Evolutionary conservation across 1,140 invertebrate genomes (phyloP).

Genomic region (Nasonia vitripennis): DNA sequence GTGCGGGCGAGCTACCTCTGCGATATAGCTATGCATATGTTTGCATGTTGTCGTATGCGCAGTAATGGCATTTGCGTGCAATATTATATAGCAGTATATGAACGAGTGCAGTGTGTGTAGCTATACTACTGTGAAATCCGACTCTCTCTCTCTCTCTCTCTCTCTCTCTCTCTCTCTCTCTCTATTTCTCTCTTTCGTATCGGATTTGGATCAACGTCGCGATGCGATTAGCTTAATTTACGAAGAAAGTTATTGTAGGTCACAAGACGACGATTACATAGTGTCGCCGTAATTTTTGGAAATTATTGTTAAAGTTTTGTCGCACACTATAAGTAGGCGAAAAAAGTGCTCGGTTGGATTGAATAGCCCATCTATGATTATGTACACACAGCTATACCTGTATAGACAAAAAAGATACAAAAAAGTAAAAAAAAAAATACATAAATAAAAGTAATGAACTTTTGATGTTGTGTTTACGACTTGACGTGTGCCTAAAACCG

Average conservation of each 20-base stretch:
- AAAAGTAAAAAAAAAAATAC: not conserved
- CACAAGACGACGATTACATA: not conserved
- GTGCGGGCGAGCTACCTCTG: not conserved
- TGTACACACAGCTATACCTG: not conserved
- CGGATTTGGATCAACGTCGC: not conserved
- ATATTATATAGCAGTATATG: not conserved
- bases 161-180: not conserved
- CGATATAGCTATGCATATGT: not conserved
- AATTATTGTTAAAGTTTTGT: not conserved
- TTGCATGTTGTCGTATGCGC: not conserved
- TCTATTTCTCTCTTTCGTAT: not conserved
- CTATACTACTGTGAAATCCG: not conserved
- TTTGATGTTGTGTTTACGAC: conserved; percentile 29
- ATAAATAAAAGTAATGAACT: conserved; percentile 19
- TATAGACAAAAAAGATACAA: not conserved
- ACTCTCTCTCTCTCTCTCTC: not conserved
- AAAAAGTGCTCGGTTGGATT: not conserved
- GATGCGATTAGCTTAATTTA: not conserved
- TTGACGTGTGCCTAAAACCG: conserved; percentile 43
- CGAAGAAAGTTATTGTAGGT: not conserved
- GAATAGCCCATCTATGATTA: not conserved
- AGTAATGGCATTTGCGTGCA: not conserved
- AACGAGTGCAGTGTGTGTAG: not conserved
- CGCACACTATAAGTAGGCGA: not conserved
- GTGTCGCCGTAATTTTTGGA: not conserved